Percentiles rank a stretch among this genome's conserved stretches.
Evolutionary conservation across 2,113 vertebrate genomes (phyloP).

Genomic region (Butorides virescens): DNA sequence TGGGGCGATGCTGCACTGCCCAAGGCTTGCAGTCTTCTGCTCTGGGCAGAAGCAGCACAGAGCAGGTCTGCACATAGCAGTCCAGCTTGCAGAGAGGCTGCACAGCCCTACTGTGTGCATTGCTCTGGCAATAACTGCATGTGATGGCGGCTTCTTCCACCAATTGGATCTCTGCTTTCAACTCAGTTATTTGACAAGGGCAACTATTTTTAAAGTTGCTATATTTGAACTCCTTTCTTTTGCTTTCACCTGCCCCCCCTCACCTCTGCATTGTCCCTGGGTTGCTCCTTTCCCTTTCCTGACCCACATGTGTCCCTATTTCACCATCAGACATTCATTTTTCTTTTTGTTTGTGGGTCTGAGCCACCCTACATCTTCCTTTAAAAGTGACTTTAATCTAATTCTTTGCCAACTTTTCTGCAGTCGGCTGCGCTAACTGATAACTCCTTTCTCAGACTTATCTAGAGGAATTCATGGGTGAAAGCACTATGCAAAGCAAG

Average conservation of each 20-base stretch:
- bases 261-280: constrained; percentile 9
- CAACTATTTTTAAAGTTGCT: constrained; percentile 58
- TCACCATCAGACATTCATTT: not conserved
- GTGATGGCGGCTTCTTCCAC: constrained; percentile 27
- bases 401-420: constrained; percentile 13
- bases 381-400: not conserved
- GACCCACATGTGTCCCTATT: not conserved
- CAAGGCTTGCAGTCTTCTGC: not conserved
- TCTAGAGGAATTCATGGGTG: constrained; percentile 32
- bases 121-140: constrained; percentile 49
- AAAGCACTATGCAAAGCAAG: constrained; percentile 38
- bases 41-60: not conserved
- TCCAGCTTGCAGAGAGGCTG: not conserved
- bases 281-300: constrained; percentile 1
- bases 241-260: not conserved
- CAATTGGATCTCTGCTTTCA: constrained; percentile 18
- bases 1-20: rapidly evolving
- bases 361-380: not conserved
- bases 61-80: not conserved
- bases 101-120: not conserved
- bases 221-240: constrained; percentile 45
- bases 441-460: constrained; percentile 18
- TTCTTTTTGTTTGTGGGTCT: not conserved
- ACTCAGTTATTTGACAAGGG: constrained; percentile 39
- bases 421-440: constrained; percentile 30